Conservation (phyloP, 2,888 invertebrate species). For the Aporophyla nigra region DNA sequence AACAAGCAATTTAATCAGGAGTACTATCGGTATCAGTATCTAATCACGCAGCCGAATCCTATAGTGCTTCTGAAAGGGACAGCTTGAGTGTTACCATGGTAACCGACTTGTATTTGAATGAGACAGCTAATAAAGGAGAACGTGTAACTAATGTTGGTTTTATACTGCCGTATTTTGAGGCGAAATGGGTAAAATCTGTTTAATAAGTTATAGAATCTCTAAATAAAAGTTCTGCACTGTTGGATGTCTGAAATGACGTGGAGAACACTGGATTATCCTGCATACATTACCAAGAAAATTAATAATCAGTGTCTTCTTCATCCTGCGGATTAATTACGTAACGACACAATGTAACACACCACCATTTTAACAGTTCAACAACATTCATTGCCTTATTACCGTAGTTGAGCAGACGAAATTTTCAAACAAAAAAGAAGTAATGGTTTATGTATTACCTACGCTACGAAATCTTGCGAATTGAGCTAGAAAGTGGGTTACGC, state of each 20-base stretch:
- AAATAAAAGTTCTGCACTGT: neutral
- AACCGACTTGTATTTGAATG: slow-evolving; percentile 35
- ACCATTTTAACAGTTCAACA: neutral
- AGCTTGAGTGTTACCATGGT: slow-evolving; percentile 35
- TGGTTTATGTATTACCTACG: neutral
- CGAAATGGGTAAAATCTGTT: slow-evolving; percentile 8
- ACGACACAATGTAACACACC: neutral
- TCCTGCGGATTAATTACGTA: neutral
- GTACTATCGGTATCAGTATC: slow-evolving; percentile 36
- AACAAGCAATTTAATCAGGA: slow-evolving; percentile 50
- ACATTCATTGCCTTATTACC: neutral
- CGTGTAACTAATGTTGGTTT: slow-evolving; percentile 29
- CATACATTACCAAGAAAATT: neutral
- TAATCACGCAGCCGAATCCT: slow-evolving; percentile 50
- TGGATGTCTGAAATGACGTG: neutral
- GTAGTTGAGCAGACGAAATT: neutral
- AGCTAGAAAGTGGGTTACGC: neutral
- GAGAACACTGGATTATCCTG: neutral
- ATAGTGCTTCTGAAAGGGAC: slow-evolving; percentile 59
- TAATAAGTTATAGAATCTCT: too few relatives aligned
- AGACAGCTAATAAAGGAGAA: slow-evolving; percentile 38
- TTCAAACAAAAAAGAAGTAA: neutral
- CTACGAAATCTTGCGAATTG: neutral
- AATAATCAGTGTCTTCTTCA: neutral
- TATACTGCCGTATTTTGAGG: slow-evolving; percentile 16